Evolutionary conservation across 1,140 invertebrate genomes (phyloP), one percentile per base, ranked within the genome.

Genomic region (Listronotus bonariensis): DNA sequence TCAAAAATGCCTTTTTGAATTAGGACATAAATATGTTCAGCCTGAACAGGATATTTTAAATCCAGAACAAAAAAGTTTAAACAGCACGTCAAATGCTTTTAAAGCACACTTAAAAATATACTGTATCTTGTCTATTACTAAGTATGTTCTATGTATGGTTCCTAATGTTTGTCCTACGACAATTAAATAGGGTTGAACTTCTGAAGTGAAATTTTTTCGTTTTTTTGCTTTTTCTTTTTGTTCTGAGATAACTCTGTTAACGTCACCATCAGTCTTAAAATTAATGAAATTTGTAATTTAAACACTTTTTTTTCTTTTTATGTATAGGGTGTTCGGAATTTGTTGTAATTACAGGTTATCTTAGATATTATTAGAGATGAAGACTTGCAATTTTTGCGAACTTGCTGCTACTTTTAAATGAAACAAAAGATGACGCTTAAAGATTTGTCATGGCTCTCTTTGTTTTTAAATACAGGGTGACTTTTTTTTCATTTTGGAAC

Each of bases 11-110:
- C 42, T 17, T 59, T 41, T 51, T 59, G 57, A 40, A 59, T 59
- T 48, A 59, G 32, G 11, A 40, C 20, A n/a, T 43, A 59, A 59
- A 59, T 59, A 26, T 59, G 45, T 48, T 59, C 57, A 8, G 32
- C 18, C 49, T 59, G 42, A 14, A 48, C 20, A 11, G 57, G 57
- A 34, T 59, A 59, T 34, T 59, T 20, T 15, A 38, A 17, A 20
- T 48, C 10, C 46, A 48, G 14, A 14, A 34, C 42, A 32, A 48
- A 48, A 34, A 59, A 59, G 10, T 59, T 59, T 59, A 49, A 59
- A 59, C 18, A 45, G 36, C 11, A 34, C 12, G 32, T 59, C 57
- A 14, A 59, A 46, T 26, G 9, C 18, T 20, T 59, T 36, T 10
- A 46, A 26, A 12, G 42, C 31, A 14, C 42, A 15, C 9, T 46